Base-by-base conservation (phyloP, 92 coral and sea anemone genomes). In the Zoanthus solanderi region DNA sequence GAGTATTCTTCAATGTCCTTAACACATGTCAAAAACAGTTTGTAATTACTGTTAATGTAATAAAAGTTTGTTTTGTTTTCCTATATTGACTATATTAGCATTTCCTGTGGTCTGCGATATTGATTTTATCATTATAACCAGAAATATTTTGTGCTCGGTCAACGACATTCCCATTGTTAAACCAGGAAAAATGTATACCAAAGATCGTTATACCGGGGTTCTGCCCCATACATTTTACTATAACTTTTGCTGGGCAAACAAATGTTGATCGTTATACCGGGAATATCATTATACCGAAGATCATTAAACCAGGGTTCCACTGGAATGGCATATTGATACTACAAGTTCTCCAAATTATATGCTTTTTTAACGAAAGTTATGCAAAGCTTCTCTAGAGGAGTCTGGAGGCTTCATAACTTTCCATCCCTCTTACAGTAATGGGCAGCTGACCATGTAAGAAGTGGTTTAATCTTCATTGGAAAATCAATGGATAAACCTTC, bases 401-500 rank as follows among this genome's bases (percentile, higher is more conserved):
- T 60, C 87, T 46, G 16, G 87, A 23, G 17, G 85, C 92, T 67
- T 85, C 42, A 44, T 45, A 92, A 52, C n/a, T 71, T 18, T 7
- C 89, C 89, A 3, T 66, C 17, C 8, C 30, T 31, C 28, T 46
- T 44, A 13, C 23, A n/a, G 30, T 28, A 77, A 42, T 76, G 72
- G 14, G 31, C 15, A 14, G 90, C 50, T 42, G 84, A 54, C 85
- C 77, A 87, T 63, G 90, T 44, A 15, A 87, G 28, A 37, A 87
- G 0, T 3, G 90, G 90, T 23, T 68, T 77, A 14, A 78, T 68
- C 65, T 87, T 87, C 34, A 87, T 32, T 16, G 86, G 90, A 56
- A 83, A 92, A 63, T 92, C 89, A 29, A 92, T 78, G 0, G 95
- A 84, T 31, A 83, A 17, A 5, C 92, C 95, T 66, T 89, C 89